Conservation (phyloP, 1,140 invertebrate species). For the Euglossa dilemma region DNA sequence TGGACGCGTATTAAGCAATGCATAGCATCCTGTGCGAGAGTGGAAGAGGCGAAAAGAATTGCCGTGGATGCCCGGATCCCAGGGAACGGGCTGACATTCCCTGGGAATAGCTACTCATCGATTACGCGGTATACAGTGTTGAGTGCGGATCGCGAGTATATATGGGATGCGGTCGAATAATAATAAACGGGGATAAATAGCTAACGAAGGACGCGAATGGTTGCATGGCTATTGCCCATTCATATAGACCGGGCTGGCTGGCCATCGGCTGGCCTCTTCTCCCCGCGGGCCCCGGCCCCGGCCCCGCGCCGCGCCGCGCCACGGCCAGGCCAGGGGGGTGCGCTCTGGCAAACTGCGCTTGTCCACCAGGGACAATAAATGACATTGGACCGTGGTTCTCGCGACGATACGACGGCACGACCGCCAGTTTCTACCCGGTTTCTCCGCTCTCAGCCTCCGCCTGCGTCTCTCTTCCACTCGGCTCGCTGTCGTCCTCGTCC, state of each 20-base stretch:
- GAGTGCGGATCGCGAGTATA: constrained; percentile 41
- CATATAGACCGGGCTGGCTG: constrained; percentile 66
- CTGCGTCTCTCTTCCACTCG: constrained; percentile 13
- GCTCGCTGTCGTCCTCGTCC: constrained; percentile 32
- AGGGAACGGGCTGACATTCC: constrained; percentile 38
- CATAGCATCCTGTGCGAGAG: not conserved
- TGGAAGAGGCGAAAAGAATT: constrained; percentile 21
- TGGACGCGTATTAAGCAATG: not conserved
- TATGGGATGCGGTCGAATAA: constrained; percentile 61
- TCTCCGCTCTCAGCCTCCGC: constrained; percentile 51
- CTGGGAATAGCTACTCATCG: constrained; percentile 58
- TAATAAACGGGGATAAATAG: constrained; percentile 72
- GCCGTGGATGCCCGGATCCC: constrained; percentile 16
- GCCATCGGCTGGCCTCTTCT: not conserved
- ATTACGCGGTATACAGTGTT: constrained; percentile 52
- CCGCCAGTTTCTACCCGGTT: constrained; percentile 68
- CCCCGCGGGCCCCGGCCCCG: too few relatives aligned
- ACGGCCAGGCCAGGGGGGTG: constrained; percentile 43
- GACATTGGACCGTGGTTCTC: constrained; percentile 76
- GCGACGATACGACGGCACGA: constrained; percentile 68
- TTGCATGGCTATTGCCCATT: constrained; percentile 77
- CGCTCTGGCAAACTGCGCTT: constrained; percentile 60
- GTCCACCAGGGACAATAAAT: constrained; percentile 75
- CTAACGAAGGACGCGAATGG: constrained; percentile 74
- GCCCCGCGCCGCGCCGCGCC: not conserved